phyloP scores from a whole-genome alignment of 2,113 vertebrate species.

The Petroica traversi region DNA sequence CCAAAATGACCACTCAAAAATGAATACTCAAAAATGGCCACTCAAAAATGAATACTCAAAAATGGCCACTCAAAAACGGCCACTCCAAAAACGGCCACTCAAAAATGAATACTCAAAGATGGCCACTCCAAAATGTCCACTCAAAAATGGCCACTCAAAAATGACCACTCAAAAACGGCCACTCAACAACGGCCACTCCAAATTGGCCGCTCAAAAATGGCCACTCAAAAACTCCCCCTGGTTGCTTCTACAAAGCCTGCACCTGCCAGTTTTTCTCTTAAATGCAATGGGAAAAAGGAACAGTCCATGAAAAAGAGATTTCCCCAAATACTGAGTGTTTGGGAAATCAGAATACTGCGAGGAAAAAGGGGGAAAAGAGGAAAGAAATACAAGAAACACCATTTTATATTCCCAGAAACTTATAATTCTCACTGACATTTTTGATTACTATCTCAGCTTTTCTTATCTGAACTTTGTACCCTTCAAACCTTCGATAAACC shows the following conservation, averaged over 20 bases:
- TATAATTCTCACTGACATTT: slow-evolving; percentile 22
- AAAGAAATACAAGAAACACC: background rate
- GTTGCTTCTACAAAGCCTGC: background rate
- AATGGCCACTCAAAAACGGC: too few relatives aligned
- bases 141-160: too few relatives aligned
- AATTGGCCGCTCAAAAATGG: background rate
- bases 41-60: too few relatives aligned
- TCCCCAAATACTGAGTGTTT: background rate
- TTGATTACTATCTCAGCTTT: slow-evolving; percentile 18
- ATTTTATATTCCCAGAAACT: background rate
- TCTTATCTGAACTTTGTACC: slow-evolving; percentile 55
- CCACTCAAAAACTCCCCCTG: background rate
- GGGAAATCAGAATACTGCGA: background rate
- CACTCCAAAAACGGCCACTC: too few relatives aligned
- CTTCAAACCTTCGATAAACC: slow-evolving; percentile 15
- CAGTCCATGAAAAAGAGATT: background rate
- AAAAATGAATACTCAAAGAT: too few relatives aligned
- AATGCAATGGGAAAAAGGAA: background rate
- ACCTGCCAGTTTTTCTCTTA: background rate
- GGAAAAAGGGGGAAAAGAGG: background rate
- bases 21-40: too few relatives aligned
- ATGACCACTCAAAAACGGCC: too few relatives aligned
- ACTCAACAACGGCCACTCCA: too few relatives aligned
- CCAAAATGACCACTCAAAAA: too few relatives aligned
- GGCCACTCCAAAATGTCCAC: too few relatives aligned